Evolutionary conservation across 2,113 vertebrate genomes (phyloP).

Genomic region (Thalassoma bifasciatum): DNA sequence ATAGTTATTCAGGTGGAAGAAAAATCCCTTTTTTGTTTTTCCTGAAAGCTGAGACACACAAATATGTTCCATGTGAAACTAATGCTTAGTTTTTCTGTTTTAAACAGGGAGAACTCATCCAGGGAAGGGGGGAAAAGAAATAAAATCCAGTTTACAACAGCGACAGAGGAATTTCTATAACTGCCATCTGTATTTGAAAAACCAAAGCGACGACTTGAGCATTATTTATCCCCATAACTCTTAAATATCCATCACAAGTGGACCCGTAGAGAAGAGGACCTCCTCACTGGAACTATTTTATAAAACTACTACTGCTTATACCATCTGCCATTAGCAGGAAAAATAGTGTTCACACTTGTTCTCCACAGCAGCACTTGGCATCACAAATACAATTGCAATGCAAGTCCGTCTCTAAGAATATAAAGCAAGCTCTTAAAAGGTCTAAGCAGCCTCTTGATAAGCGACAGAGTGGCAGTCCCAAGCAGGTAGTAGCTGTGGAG

Average conservation of each 20-base stretch:
- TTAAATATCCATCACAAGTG: conserved; percentile 3
- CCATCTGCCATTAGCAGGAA: conserved; percentile 13
- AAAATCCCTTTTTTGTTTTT: too few species aligned
- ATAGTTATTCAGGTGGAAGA: too few species aligned
- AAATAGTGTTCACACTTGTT: conserved; percentile 30
- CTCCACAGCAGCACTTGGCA: conserved; percentile 27
- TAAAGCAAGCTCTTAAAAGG: conserved; percentile 40
- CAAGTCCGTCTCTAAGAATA: conserved; percentile 45
- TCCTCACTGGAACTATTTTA: conserved; percentile 36
- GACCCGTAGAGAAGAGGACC: conserved; percentile 5
- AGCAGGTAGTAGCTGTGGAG: conserved; percentile 35
- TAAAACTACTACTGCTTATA: conserved; percentile 24
- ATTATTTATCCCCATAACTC: not conserved
- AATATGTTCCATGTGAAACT: too few species aligned
- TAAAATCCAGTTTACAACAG: not conserved
- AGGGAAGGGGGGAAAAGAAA: not conserved
- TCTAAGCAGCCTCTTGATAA: conserved; percentile 52
- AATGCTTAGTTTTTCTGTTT: too few species aligned
- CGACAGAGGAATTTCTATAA: not conserved
- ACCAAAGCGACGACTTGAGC: not conserved
- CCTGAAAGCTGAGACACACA: too few species aligned
- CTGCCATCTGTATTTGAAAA: not conserved
- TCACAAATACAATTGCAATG: conserved; percentile 40
- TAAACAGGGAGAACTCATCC: too few species aligned
- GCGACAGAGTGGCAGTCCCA: conserved; percentile 39